Evolutionary conservation across 2,888 invertebrate species (phyloP).

Genomic region (Acrocyrtus sp.): DNA sequence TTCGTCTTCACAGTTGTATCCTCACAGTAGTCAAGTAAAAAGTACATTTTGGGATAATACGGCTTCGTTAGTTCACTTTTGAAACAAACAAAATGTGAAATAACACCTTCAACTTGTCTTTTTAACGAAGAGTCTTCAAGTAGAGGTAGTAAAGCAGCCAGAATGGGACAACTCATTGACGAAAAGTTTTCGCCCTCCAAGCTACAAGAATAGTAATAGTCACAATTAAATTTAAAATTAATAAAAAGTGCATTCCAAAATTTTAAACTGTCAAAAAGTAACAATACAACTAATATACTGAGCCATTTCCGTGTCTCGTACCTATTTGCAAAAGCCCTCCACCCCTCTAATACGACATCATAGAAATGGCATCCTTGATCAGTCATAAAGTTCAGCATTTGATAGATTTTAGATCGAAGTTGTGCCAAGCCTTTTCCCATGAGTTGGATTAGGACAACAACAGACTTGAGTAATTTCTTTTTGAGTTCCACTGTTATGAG

Average conservation of each 20-base stretch:
- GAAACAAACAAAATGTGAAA: conserved; percentile 34
- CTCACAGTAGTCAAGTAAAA: conserved; percentile 34
- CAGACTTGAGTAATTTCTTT: conserved; percentile 28
- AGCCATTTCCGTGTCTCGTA: too few species aligned
- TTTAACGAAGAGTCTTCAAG: not conserved
- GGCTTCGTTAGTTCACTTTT: conserved; percentile 14
- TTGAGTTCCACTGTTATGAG: conserved; percentile 29
- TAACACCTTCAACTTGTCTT: conserved; percentile 32
- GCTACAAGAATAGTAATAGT: conserved; percentile 26
- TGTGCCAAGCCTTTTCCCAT: conserved; percentile 41
- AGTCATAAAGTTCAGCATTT: conserved; percentile 50
- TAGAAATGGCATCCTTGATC: conserved; percentile 39
- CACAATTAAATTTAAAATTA: conserved; percentile 2
- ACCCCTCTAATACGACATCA: conserved; percentile 42
- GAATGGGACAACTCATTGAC: conserved; percentile 48
- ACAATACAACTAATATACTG: too few species aligned
- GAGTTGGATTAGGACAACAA: conserved; percentile 28
- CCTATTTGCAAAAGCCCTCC: conserved; percentile 51
- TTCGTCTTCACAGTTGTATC: not conserved
- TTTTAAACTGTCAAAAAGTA: conserved; percentile 1
- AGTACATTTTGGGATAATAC: conserved; percentile 33
- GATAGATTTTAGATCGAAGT: conserved; percentile 48
- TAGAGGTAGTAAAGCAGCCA: conserved; percentile 47
- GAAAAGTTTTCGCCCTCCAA: conserved; percentile 44
- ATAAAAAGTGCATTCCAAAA: not conserved